Conservation (phyloP, 37 sponge, comb jelly and placozoan genomes). For the Crambe crambe region DNA sequence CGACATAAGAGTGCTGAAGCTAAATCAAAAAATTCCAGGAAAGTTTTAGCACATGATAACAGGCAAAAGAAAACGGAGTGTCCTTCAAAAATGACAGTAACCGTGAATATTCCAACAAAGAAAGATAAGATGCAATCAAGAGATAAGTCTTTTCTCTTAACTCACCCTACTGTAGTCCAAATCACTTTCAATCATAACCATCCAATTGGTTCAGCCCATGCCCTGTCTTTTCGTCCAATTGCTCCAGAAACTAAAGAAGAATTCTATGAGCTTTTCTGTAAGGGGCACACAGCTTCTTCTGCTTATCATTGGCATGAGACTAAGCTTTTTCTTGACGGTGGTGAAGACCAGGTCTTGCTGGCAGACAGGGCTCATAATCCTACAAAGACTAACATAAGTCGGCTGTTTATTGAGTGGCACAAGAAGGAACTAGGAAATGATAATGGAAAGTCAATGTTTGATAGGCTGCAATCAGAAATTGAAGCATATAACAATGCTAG, state of each 20-base stretch:
- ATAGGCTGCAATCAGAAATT: slow-evolving; percentile 10
- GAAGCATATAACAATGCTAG: slow-evolving; percentile 12
- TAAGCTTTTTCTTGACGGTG: background rate
- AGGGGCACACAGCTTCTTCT: slow-evolving; percentile 22
- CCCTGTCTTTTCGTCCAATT: slow-evolving; percentile 11
- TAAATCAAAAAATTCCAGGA: background rate
- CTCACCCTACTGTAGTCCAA: background rate
- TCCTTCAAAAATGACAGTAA: background rate
- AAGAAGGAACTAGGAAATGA: slow-evolving; percentile 5
- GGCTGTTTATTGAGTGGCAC: slow-evolving; percentile 10
- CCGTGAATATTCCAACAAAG: background rate
- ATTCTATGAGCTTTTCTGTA: slow-evolving; percentile 18
- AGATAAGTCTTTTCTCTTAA: background rate
- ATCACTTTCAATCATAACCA: slow-evolving; percentile 26
- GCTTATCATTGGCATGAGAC: slow-evolving; percentile 25
- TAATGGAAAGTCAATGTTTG: slow-evolving; percentile 16
- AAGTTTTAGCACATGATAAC: background rate
- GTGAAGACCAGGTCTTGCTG: slow-evolving; percentile 8
- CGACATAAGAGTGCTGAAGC: background rate
- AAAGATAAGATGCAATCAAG: background rate
- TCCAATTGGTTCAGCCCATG: slow-evolving; percentile 26
- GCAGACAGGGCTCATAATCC: slow-evolving; percentile 28
- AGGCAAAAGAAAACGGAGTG: background rate
- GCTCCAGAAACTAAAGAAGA: slow-evolving; percentile 20
- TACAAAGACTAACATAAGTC: background rate